phyloP scores from a whole-genome alignment of 2,888 invertebrate species.

The Frankliniella fusca region DNA sequence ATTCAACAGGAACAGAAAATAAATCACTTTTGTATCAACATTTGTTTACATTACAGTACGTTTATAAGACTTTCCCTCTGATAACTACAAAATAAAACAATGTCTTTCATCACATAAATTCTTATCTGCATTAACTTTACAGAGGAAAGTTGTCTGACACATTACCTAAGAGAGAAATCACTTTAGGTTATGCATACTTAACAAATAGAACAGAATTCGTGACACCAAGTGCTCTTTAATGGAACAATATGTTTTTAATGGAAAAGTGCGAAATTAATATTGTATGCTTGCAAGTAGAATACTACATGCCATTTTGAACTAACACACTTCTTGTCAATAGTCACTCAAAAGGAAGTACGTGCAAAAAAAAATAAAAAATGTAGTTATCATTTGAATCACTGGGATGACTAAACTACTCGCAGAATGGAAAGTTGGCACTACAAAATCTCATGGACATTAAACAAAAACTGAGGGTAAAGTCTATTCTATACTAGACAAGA shows the following conservation, averaged over 20 bases:
- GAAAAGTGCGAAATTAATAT: neutral
- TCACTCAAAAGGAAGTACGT: neutral
- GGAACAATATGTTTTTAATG: neutral
- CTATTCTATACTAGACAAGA: neutral
- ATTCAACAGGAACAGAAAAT: constrained; percentile 25
- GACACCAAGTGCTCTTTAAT: too few relatives aligned
- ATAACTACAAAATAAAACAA: neutral
- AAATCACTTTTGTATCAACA: neutral
- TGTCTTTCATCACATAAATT: neutral
- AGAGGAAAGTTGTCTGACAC: too few relatives aligned
- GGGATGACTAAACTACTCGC: neutral
- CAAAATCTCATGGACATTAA: neutral
- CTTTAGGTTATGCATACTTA: too few relatives aligned
- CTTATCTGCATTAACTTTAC: too few relatives aligned
- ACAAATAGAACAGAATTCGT: too few relatives aligned
- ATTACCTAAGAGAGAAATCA: too few relatives aligned
- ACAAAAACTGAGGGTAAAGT: neutral
- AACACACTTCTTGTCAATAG: too few relatives aligned
- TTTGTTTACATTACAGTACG: neutral
- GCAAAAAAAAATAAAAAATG: neutral
- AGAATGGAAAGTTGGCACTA: neutral
- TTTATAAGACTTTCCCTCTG: neutral
- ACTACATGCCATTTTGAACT: too few relatives aligned
- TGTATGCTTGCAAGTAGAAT: too few relatives aligned
- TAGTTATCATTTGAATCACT: neutral